Conservation (phyloP, 2,888 invertebrate species). For the Melanophora roralis region DNA sequence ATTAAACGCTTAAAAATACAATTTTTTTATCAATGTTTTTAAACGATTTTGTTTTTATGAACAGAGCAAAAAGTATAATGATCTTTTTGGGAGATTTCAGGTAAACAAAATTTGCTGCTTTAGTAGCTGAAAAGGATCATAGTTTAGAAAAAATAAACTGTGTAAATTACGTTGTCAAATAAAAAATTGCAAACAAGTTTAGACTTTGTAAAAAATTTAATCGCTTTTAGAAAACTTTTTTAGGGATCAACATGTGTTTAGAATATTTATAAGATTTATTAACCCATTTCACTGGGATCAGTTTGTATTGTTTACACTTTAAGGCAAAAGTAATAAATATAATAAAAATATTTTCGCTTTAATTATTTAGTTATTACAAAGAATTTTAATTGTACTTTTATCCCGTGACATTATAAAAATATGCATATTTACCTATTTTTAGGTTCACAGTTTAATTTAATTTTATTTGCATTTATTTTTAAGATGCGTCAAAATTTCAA, state of each 20-base stretch:
- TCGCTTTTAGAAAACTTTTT: neutral
- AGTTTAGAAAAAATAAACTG: too few relatives aligned
- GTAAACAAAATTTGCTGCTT: neutral
- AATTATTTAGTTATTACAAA: neutral
- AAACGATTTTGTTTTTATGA: neutral
- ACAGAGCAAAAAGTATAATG: conserved; percentile 10
- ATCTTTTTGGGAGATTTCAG: neutral
- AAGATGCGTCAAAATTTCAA: conserved; percentile 1
- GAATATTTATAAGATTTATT: neutral
- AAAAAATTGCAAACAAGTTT: too few relatives aligned
- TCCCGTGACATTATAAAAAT: too few relatives aligned
- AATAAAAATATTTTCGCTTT: neutral
- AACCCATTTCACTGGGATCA: neutral
- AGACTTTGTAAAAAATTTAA: neutral
- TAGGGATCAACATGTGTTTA: neutral
- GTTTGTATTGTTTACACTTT: neutral
- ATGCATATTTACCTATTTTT: neutral
- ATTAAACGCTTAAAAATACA: too few relatives aligned
- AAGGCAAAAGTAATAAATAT: neutral
- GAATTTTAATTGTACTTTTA: neutral
- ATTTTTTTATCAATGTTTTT: too few relatives aligned
- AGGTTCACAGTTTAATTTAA: neutral
- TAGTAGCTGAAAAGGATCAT: too few relatives aligned
- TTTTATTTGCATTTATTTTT: neutral
- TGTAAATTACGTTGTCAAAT: too few relatives aligned